Base-by-base conservation (phyloP, 2,797 vertebrate genomes). In the Ambastaia sidthimunki region DNA sequence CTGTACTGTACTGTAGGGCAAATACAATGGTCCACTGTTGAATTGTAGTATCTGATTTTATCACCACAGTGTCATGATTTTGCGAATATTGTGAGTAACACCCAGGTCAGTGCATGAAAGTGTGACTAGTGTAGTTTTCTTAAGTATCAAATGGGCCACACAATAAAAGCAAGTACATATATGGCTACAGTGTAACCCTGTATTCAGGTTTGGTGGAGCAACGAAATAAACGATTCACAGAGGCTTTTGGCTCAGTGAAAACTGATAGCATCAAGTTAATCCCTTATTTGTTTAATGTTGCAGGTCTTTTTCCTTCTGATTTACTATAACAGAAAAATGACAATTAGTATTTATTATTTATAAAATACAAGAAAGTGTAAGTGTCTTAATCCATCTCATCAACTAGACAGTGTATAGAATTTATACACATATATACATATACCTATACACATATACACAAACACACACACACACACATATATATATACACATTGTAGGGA, bases 221-320 rank as follows among this genome's bases (percentile, higher is more conserved):
- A 41, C 44, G 57, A 71, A 23, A 15, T 47, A n/a, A 81, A 69
- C 52, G 19, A 68, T 31, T 25, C 4, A 21, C 23, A 19, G 28
- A 50, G 7, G 18, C 44, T 13, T 69, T 52, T 28, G 16, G 37
- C 65, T 25, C 47, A 28, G 50, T 59, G 25, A 52, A 37, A 75
- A 65, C 37, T 52, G 72, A 75, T 75, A 65, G 31, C 59, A 71
- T 70, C 23, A 44, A 66, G 28, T 19, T 4, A 44, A 62, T 52
- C 50, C 59, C 12, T 71, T 66, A 48, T 37, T 70, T 68, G 57
- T 75, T 70, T 62, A 11, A 47, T 60, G n/a, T 63, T 66, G 34
- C 1, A n/a, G 18, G 18, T 70, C 11, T 19, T 52, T 65, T 41
- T 16, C n/a, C 34, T 52, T 48, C 31, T 47, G 15, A 28, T 34